phyloP scores from a whole-genome alignment of 2,797 vertebrate genomes.

The Manis javanica region DNA sequence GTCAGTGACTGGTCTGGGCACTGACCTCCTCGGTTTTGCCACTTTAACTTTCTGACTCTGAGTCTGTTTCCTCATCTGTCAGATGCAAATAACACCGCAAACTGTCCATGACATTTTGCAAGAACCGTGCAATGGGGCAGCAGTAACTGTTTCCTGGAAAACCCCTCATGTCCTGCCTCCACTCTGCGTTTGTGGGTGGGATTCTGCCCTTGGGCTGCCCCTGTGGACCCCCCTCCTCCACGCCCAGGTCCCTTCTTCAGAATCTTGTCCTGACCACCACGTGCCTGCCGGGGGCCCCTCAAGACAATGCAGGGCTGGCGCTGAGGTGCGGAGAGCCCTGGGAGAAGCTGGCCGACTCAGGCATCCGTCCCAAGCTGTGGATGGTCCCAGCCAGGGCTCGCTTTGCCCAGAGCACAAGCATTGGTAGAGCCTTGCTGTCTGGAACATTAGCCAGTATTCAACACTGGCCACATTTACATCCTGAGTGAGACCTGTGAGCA shows the following conservation, averaged over 20 bases:
- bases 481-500: neutral
- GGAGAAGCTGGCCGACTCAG: neutral
- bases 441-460: fast-evolving
- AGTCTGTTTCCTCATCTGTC: neutral
- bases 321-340: neutral
- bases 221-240: neutral
- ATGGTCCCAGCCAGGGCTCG: neutral
- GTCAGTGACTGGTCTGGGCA: neutral
- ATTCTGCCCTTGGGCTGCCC: neutral
- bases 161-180: neutral
- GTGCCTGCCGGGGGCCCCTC: too few species aligned
- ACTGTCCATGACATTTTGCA: neutral
- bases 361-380: neutral
- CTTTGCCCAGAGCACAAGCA: neutral
- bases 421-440: neutral
- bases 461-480: too few species aligned
- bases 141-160: neutral
- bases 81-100: neutral
- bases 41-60: too few species aligned
- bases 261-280: neutral
- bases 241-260: neutral
- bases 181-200: neutral
- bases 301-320: neutral
- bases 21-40: neutral
- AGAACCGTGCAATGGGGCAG: neutral